phyloP scores from a whole-genome alignment of 1,140 invertebrate genomes.

The Galendromus occidentalis region DNA sequence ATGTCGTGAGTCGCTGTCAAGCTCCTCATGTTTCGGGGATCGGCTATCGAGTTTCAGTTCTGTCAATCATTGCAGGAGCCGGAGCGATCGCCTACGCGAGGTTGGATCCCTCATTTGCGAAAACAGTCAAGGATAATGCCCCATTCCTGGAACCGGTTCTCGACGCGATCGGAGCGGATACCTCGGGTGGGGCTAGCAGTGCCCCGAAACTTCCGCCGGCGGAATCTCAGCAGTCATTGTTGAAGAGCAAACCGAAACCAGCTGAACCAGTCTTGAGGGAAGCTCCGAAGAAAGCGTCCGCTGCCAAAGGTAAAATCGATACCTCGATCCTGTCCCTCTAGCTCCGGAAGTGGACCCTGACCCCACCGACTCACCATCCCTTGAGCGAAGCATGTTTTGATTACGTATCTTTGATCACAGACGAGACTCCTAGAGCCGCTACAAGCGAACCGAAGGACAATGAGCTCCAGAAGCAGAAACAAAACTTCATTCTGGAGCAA shows the following conservation, averaged over 20 bases:
- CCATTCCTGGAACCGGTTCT: background rate
- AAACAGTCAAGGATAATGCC: background rate
- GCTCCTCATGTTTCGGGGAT: too few relatives aligned
- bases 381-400: too few relatives aligned
- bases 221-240: background rate
- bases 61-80: background rate
- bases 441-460: background rate
- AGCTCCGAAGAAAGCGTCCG: background rate
- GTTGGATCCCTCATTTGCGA: background rate
- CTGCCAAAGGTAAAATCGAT: background rate
- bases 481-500: constrained; percentile 9
- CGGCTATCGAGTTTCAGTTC: too few relatives aligned
- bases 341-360: too few relatives aligned
- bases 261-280: background rate
- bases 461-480: background rate
- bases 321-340: background rate
- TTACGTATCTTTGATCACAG: background rate
- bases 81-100: background rate
- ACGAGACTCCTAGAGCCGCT: background rate
- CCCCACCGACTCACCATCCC: too few relatives aligned
- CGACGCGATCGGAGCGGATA: background rate
- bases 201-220: background rate
- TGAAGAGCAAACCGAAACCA: constrained; percentile 3
- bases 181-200: background rate
- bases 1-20: too few relatives aligned